phyloP scores from a whole-genome alignment of 2,888 invertebrate genomes.

The Sympetrum striolatum region DNA sequence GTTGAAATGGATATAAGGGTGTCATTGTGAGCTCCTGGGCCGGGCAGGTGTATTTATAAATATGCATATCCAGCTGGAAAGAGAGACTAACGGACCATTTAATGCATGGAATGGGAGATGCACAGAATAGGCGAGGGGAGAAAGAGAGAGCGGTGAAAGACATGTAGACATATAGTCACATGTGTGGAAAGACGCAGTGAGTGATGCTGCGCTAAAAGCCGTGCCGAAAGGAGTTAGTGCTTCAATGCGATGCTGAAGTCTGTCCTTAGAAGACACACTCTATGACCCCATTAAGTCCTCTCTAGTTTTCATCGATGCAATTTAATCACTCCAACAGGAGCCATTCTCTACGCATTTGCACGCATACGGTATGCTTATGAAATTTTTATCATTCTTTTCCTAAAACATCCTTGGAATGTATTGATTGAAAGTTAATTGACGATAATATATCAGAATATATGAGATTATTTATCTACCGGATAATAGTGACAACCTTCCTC shows the following conservation, averaged over 20 bases:
- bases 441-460: no score
- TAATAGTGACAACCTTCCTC: no score
- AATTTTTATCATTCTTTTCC: no score
- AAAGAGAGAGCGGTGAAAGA: background rate
- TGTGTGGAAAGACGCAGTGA: background rate
- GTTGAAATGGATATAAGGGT: background rate
- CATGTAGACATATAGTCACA: background rate
- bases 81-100: background rate
- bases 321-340: no score
- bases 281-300: background rate
- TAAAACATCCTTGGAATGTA: no score
- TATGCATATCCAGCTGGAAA: background rate
- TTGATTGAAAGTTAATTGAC: no score
- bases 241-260: background rate
- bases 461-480: no score
- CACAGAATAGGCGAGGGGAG: background rate
- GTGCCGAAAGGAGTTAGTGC: background rate
- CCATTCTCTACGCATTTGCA: no score
- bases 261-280: no score
- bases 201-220: background rate
- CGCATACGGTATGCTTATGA: no score
- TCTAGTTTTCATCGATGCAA: no score
- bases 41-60: background rate
- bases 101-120: background rate
- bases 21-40: background rate